Evolutionary conservation across 2,113 vertebrate species (phyloP).

Genomic region (Eptesicus fuscus): DNA sequence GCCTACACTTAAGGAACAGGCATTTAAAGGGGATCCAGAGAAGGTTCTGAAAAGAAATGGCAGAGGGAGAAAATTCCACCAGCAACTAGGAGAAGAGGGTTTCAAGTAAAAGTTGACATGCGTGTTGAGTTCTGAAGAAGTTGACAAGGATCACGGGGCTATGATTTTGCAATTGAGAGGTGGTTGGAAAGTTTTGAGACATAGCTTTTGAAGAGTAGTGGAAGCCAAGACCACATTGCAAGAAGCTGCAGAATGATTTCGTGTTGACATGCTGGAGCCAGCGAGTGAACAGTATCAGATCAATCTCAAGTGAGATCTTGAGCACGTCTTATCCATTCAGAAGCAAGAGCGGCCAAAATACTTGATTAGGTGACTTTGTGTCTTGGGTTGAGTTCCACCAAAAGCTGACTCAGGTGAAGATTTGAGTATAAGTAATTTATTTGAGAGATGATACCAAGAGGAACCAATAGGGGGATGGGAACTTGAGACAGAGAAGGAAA

Average conservation of each 20-base stretch:
- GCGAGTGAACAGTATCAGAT: background rate
- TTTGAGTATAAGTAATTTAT: background rate
- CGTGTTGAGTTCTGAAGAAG: background rate
- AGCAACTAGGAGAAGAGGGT: background rate
- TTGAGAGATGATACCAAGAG: background rate
- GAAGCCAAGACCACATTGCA: background rate
- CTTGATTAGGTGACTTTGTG: background rate
- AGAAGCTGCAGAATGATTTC: background rate
- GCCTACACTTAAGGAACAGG: background rate
- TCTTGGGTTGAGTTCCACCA: background rate
- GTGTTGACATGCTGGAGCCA: background rate
- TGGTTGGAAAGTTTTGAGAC: background rate
- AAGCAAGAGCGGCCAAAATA: background rate
- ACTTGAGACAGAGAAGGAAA: background rate
- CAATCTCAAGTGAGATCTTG: background rate
- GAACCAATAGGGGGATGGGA: background rate
- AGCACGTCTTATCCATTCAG: background rate
- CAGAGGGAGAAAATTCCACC: background rate
- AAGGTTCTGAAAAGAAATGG: background rate
- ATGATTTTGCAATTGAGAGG: background rate
- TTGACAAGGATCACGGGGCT: background rate
- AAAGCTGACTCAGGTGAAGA: background rate
- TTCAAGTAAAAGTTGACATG: background rate
- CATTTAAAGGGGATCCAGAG: background rate
- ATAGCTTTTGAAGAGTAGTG: background rate